Evolutionary conservation across 2,888 invertebrate species (phyloP).

Genomic region (Cotesia congregata): DNA sequence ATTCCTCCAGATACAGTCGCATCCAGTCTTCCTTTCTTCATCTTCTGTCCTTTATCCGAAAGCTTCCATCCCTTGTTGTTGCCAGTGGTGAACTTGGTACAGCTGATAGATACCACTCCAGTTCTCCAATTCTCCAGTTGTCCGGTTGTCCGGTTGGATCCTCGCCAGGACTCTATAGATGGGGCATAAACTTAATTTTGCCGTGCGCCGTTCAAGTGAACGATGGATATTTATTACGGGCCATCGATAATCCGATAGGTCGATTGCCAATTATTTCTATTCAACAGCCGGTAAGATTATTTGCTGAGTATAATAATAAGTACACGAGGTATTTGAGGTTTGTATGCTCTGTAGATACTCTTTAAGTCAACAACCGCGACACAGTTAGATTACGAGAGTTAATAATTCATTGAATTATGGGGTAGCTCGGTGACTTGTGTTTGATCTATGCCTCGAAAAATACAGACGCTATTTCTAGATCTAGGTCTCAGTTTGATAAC

Average conservation of each 20-base stretch:
- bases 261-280: slow-evolving; percentile 21
- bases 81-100: neutral
- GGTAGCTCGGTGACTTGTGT: no score
- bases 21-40: neutral
- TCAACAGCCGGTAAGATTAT: slow-evolving; percentile 8
- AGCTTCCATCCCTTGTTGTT: neutral
- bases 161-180: slow-evolving; percentile 35
- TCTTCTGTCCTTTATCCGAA: neutral
- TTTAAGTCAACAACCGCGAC: slow-evolving; percentile 12
- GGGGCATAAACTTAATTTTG: slow-evolving; percentile 37
- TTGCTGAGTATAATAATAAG: no score
- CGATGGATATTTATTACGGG: slow-evolving; percentile 20
- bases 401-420: neutral
- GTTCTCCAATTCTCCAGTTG: neutral
- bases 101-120: neutral
- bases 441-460: no score
- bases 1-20: slow-evolving; percentile 13
- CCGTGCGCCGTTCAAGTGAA: slow-evolving; percentile 16
- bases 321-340: neutral
- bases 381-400: neutral
- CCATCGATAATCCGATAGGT: slow-evolving; percentile 19
- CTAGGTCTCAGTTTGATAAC: no score
- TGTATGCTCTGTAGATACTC: neutral
- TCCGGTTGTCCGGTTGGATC: slow-evolving; percentile 20
- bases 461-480: no score